Percentiles rank a stretch among this genome's conserved stretches.
These are phyloP conservation scores for Apodemia duryi DNA, from an alignment of 2,888 invertebrate species.

Conservation along the genomic window DNA sequence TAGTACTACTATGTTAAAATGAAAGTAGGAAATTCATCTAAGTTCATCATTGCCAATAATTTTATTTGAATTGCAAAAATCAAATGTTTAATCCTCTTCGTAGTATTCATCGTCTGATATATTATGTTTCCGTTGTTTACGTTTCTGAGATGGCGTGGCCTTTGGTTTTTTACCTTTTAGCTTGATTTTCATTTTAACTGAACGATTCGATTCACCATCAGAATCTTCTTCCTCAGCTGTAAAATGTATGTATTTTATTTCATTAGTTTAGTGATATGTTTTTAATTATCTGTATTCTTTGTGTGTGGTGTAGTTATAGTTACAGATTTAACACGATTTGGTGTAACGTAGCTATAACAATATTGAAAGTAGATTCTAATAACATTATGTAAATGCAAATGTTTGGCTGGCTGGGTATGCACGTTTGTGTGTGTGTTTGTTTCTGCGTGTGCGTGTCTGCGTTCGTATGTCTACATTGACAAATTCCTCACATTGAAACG, in stretches of 20 bases:
- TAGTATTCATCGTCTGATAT: constrained; percentile 83
- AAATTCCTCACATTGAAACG: not conserved
- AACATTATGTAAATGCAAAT: too few species aligned
- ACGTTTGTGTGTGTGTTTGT: too few species aligned
- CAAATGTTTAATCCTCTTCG: constrained; percentile 69
- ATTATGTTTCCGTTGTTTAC: constrained; percentile 79
- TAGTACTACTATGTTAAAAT: not conserved
- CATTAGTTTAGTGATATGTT: not conserved
- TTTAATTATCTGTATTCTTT: too few species aligned
- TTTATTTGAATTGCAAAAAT: constrained; percentile 13
- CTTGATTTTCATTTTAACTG: constrained; percentile 87
- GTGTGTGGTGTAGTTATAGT: too few species aligned
- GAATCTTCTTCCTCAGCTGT: constrained; percentile 77
- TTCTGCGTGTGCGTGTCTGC: too few species aligned
- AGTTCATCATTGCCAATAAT: not conserved
- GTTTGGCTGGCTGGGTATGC: too few species aligned
- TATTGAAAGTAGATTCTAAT: too few species aligned
- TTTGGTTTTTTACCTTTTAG: constrained; percentile 74
- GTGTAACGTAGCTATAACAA: too few species aligned
- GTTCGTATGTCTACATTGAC: too few species aligned
- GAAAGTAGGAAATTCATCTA: not conserved
- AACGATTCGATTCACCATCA: constrained; percentile 80
- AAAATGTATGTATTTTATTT: not conserved
- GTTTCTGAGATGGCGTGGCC: constrained; percentile 75
- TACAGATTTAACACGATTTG: too few species aligned